Base-by-base conservation (phyloP, 2,113 vertebrate species). In the Thryonomys swinderianus region DNA sequence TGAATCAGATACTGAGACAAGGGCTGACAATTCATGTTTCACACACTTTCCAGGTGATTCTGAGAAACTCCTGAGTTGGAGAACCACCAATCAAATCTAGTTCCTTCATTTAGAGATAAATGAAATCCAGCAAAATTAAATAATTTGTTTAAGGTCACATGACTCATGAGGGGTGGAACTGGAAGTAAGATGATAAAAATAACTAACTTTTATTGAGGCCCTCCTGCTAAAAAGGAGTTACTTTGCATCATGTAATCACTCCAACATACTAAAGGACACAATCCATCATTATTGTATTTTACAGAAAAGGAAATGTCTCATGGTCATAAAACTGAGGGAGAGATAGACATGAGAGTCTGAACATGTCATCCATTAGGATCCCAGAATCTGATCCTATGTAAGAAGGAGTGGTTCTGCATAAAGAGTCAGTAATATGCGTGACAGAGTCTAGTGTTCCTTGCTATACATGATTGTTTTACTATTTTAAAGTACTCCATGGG, bases 91-190 rank as follows among this genome's bases (percentile, higher is more conserved):
- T 51, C 13, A 3, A 61, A 7, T 51, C 37, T n/a, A 91, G 23
- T 51, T 61, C 12, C 62, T 76, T 82, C 57, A 45, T 42, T 89
- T 42, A 85, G 53, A 55, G 48, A 11, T 82, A 61, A 93, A n/a
- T 76, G 51, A 93, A 93, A 82, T 93, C 14, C 74, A 82, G 40
- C 78, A 6, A 64, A 48, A 53, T 51, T 69, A 86, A 91, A n/a
- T 71, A 87, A 82, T 67, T 93, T 81, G 40, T 17, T 90, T 64
- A 76, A 55, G 17, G 23, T 67, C 23, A 42, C 42, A 20, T 51
- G 40, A 87, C 67, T 85, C 48, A 86, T 40, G 66, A 64, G 27
- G 17, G 80, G 7, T 76, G 40, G 42, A 53, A 2, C 51, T 83
- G 17, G 34, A 86, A 69, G 53, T 25, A 69, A 94, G 79, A 62